Evolutionary conservation across 2,797 vertebrate species (phyloP), one percentile per base, ranked within the genome.

Genomic region (Trachops cirrhosus): DNA sequence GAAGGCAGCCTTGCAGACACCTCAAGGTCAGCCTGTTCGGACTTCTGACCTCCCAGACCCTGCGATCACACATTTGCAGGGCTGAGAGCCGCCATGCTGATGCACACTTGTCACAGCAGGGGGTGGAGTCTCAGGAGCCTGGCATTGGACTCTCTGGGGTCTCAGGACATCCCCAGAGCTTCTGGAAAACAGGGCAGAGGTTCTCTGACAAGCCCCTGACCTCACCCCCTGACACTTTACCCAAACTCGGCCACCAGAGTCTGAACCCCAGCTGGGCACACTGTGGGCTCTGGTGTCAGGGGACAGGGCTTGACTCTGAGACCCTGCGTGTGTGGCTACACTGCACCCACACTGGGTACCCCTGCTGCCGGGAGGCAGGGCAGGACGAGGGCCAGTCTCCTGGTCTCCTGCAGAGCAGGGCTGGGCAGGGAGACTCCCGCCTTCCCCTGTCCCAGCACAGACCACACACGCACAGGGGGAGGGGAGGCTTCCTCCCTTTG

Each of bases 61-160:
- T 46, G 46, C 11, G 46, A 46, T 46, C 46, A 46, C 46, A 46
- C 10, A 46, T 46, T 11, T 9, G 6, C 44, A 10, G 6, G 44
- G 44, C 44, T n/a, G 64, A 32, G 29, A 73, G 46, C 44, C 62
- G 19, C 3, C 15, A 6, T 0, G 9, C 34, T 50, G 48, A 62
- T 50, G 62, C 46, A 8, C 1, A 26, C 1, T 9, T 5, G 80
- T 34, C 64, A 10, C 44, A 24, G 44, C 59, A 48, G 11, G 4
- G 5, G 0, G 1, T 1, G 29, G 37, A 82, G 3, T 24, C 41
- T 24, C 59, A 0, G 14, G 10, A 32, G 21, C 34, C 48, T 71
- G 34, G 18, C 0, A 1, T 24, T 21, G 2, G 5, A 32, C 67
- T 21, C 24, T 9, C 3, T 9, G 62, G 9, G 67, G 26, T 64